These are phyloP conservation scores for Ashinkailepas kermadecensis DNA, from an alignment of 2,888 invertebrate genomes.

Conservation along the genomic window DNA sequence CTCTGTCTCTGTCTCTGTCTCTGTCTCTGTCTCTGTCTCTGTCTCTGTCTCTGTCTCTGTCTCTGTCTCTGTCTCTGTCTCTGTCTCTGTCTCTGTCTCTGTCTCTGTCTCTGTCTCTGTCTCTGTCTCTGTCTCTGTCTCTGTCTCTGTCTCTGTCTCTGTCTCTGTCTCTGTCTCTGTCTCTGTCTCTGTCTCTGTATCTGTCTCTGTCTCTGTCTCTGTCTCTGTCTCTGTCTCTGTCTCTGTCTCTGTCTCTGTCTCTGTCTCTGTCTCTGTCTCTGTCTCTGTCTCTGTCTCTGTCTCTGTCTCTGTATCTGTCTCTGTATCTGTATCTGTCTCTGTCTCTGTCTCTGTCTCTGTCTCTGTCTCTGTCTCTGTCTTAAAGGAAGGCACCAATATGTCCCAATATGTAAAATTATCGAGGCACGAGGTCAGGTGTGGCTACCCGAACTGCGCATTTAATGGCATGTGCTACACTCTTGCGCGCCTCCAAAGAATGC, in stretches of 20 bases:
- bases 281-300: conserved; percentile 17
- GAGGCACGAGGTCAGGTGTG: no score
- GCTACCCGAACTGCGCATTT: no score
- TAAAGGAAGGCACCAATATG: no score
- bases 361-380: neutral
- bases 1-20: conserved; percentile 9
- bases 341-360: conserved; percentile 21
- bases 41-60: conserved; percentile 16
- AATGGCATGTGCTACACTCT: no score
- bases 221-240: neutral
- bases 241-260: neutral
- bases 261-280: conserved; percentile 7
- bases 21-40: conserved; percentile 11
- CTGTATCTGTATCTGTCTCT: no score
- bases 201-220: no score
- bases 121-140: neutral
- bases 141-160: conserved; percentile 6
- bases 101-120: conserved; percentile 9
- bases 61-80: conserved; percentile 18
- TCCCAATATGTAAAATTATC: no score
- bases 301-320: conserved; percentile 23
- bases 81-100: conserved; percentile 13
- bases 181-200: conserved; percentile 21
- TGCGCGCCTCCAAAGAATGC: no score
- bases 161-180: conserved; percentile 11